These are phyloP conservation scores for Zaprionus taronus DNA, from an alignment of 1,140 invertebrate species.

Conservation along the genomic window DNA sequence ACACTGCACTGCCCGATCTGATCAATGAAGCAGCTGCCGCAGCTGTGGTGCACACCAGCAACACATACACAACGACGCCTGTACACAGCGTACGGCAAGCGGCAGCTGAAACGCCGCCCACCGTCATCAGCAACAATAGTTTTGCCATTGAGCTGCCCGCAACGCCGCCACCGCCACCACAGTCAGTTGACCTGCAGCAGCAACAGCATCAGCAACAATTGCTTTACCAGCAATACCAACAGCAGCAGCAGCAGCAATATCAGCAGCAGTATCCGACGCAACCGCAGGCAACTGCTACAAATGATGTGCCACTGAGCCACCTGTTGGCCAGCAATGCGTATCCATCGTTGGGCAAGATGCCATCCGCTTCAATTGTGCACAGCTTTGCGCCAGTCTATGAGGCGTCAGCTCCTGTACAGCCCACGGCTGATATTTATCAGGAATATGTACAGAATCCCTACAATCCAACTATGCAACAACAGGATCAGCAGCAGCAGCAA, in stretches of 20 bases:
- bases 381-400: conserved; percentile 75
- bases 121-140: conserved; percentile 43
- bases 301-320: conserved; percentile 72
- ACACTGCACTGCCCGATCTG: conserved; percentile 57
- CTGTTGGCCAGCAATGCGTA: conserved; percentile 69
- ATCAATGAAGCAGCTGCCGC: conserved; percentile 65
- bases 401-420: conserved; percentile 33
- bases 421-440: conserved; percentile 80
- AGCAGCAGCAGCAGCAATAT: conserved; percentile 49
- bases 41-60: conserved; percentile 16
- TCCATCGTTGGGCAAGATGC: conserved; percentile 69
- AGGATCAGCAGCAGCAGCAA: conserved; percentile 13
- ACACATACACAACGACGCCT: conserved; percentile 30
- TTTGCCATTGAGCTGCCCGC: conserved; percentile 64
- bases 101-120: conserved; percentile 7
- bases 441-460: conserved; percentile 85
- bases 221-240: conserved; percentile 19
- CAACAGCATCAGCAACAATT: conserved; percentile 27
- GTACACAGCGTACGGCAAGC: conserved; percentile 20
- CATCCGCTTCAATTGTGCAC: conserved; percentile 76
- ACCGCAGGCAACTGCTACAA: conserved; percentile 32
- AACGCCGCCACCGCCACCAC: conserved; percentile 33
- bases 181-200: conserved; percentile 26
- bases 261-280: conserved; percentile 47
- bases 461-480: conserved; percentile 77